Evolutionary conservation across 1,140 invertebrate genomes (phyloP), one percentile per base, ranked within the genome.

Genomic region (Drosophila athabasca): DNA sequence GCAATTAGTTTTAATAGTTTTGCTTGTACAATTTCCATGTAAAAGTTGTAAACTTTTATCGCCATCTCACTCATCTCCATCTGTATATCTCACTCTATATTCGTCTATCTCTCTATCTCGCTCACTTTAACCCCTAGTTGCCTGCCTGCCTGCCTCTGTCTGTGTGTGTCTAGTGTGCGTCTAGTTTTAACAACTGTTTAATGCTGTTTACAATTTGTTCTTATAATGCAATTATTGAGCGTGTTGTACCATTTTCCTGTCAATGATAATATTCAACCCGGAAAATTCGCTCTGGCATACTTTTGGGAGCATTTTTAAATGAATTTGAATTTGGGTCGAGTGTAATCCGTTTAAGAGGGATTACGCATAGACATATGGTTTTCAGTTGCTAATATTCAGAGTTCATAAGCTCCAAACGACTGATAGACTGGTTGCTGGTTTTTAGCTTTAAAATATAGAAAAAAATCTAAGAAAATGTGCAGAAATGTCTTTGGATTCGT

Each of bases 1-100:
- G 82, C 82, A 85, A 85, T 85, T 85, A 87, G 82, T 85, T 85
- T 87, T 88, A 85, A 87, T 85, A 85, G 78, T 85, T 87, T 76
- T 78, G 77, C 82, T 85, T 87, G 80, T 85, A 73, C 62, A 84
- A 13, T 73, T 80, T 76, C 75, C 74, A 55, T 84, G 62, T 79
- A 80, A 85, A 39, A 84, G 76, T 76, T 84, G 74, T 76, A 65
- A 82, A 72, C 69, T 78, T 70, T 51, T 51, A 61, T 61, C 71
- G 57, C 61, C 62, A 45, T 11, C 22, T 48, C 35, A 44, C 48
- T 65, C 48, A 43, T 58, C 43, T 53, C 31, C 9, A 31, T 3
- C 8, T 31, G 9, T 39, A 5, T 13, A 11, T 4, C 35, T 13
- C 35, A 13, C 3, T 39, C 35, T 13, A 39, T 39, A 39, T 39